Evolutionary conservation across 1,140 invertebrate species (phyloP).

Genomic region (Wiebesia pumilae): DNA sequence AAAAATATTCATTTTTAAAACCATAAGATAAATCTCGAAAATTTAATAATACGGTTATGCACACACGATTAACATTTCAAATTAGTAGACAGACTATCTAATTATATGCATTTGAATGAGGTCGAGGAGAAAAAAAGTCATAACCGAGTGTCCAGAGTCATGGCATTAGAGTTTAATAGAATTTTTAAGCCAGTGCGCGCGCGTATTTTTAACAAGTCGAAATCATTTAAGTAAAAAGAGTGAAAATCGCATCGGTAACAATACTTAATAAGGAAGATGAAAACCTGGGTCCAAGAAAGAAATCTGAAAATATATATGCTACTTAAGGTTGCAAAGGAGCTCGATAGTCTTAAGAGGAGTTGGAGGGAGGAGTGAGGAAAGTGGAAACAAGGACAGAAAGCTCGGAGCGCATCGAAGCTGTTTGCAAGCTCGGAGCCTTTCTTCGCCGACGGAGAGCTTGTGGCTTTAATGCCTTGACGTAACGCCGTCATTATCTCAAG

Average conservation of each 20-base stretch:
- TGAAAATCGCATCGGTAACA: slow-evolving; percentile 19
- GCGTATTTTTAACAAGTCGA: slow-evolving; percentile 1
- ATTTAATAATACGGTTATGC: slow-evolving; percentile 39
- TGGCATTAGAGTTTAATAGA: slow-evolving; percentile 47
- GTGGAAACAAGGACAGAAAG: neutral
- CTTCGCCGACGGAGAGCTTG: slow-evolving; percentile 12
- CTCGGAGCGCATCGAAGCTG: neutral
- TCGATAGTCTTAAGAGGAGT: neutral
- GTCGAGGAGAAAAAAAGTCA: neutral
- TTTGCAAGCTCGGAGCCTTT: neutral
- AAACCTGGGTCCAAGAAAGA: neutral
- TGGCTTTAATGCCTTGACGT: slow-evolving; percentile 24
- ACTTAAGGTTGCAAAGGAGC: neutral
- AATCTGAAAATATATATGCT: neutral
- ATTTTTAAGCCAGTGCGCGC: slow-evolving; percentile 39
- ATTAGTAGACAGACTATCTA: slow-evolving; percentile 14
- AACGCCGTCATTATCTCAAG: slow-evolving; percentile 26
- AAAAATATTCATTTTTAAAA: neutral
- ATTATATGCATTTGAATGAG: slow-evolving; percentile 31
- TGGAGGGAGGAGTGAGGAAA: neutral
- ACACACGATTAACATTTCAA: slow-evolving; percentile 45
- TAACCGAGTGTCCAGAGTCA: neutral
- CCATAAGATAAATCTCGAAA: slow-evolving; percentile 15
- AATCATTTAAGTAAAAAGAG: slow-evolving; percentile 43
- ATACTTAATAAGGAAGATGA: slow-evolving; percentile 22